Evolutionary conservation across 1,140 invertebrate genomes (phyloP).

Genomic region (Pristionchus pacificus): DNA sequence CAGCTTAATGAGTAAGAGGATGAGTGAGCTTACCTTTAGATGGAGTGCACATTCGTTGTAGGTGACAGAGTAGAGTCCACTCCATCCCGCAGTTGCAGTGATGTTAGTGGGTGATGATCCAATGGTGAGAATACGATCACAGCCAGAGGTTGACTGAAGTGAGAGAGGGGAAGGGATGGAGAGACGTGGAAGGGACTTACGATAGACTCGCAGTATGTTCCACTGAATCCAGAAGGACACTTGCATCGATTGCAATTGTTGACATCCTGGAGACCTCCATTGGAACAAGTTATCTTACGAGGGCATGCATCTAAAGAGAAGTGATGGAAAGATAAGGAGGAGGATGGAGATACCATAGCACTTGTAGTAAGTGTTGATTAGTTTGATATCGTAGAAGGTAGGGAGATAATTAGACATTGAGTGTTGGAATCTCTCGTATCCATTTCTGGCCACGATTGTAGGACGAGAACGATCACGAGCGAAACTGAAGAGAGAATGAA

Average conservation of each 20-base stretch:
- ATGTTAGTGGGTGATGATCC: not conserved
- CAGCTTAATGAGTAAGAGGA: too few relatives aligned
- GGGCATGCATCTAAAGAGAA: not conserved
- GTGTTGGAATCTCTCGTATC: not conserved
- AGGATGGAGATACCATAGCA: conserved; percentile 1
- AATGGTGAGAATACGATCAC: not conserved
- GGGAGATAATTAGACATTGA: not conserved
- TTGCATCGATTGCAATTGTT: not conserved
- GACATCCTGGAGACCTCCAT: not conserved
- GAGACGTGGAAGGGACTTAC: not conserved
- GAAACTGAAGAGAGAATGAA: not conserved
- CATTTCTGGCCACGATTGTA: not conserved
- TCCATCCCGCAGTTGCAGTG: not conserved
- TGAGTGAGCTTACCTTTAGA: not conserved
- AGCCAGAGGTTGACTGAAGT: not conserved
- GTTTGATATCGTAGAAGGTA: not conserved
- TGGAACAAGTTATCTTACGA: not conserved
- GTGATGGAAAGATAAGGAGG: too few relatives aligned
- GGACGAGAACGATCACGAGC: not conserved
- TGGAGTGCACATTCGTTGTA: not conserved
- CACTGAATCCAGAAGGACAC: not conserved
- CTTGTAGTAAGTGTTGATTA: not conserved
- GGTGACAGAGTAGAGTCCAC: not conserved
- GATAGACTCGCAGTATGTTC: not conserved
- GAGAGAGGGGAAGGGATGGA: too few relatives aligned